These are phyloP conservation scores for Drosophila pseudoobscura DNA, from an alignment of 1,140 invertebrate genomes.

Conservation along the genomic window DNA sequence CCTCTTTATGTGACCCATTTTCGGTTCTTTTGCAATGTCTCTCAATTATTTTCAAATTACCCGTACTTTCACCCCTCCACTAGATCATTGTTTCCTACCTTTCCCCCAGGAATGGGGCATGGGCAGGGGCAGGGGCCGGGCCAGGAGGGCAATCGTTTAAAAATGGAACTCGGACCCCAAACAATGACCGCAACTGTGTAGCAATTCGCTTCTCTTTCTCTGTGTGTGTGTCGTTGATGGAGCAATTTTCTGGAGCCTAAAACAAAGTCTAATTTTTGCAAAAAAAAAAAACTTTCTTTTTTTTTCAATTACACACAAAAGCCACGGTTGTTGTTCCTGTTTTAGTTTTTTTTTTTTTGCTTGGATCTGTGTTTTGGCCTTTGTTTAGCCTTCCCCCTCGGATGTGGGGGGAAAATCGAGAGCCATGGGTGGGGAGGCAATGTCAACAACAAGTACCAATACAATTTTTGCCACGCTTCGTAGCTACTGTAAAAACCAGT, in stretches of 20 bases:
- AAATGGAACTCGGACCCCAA: conserved; percentile 37
- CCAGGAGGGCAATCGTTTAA: conserved; percentile 18
- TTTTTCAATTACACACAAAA: conserved; percentile 50
- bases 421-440: conserved; percentile 16
- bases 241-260: conserved; percentile 45
- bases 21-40: conserved; percentile 11
- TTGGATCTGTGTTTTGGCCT: conserved; percentile 17
- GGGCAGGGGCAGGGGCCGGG: no score
- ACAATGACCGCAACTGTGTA: conserved; percentile 46
- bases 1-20: conserved; percentile 17
- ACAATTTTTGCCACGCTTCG: conserved; percentile 39
- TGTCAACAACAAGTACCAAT: conserved; percentile 48
- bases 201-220: conserved; percentile 15
- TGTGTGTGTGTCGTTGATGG: conserved; percentile 17
- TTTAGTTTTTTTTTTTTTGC: conserved; percentile 15
- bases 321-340: conserved; percentile 36
- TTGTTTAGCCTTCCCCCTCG: conserved; percentile 28
- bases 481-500: conserved; percentile 38
- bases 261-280: conserved; percentile 49
- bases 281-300: conserved; percentile 40
- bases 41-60: conserved; percentile 55
- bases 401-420: conserved; percentile 23
- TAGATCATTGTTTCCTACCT: conserved; percentile 32
- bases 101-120: not conserved
- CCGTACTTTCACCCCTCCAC: conserved; percentile 43